These are phyloP conservation scores for Lepidurus arcticus DNA, from an alignment of 1,140 invertebrate genomes.

Conservation along the genomic window DNA sequence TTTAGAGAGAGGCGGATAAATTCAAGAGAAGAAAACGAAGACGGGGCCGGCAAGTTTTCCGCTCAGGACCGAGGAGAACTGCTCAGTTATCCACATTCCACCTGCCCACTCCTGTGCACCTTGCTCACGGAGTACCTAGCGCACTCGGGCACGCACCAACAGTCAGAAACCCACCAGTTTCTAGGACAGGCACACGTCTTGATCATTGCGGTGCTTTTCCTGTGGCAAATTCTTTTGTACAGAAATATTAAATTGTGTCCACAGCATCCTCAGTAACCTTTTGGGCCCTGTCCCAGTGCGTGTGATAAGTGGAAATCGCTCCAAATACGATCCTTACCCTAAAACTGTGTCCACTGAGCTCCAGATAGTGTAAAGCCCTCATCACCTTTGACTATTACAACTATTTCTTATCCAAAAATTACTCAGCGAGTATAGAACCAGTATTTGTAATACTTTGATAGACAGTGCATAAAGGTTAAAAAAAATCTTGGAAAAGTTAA, in stretches of 20 bases:
- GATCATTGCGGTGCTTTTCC: not conserved
- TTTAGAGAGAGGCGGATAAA: not conserved
- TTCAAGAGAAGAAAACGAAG: not conserved
- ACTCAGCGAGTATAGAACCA: too few relatives aligned
- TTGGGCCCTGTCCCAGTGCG: too few relatives aligned
- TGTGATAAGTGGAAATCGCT: too few relatives aligned
- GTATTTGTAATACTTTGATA: too few relatives aligned
- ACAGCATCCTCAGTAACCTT: too few relatives aligned
- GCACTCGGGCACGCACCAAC: not conserved
- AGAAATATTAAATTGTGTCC: not conserved
- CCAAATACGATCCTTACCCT: too few relatives aligned
- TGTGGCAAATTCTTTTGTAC: not conserved
- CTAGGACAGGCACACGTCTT: conserved; percentile 17
- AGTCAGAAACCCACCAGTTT: conserved; percentile 21
- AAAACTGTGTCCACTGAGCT: too few relatives aligned
- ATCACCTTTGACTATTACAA: too few relatives aligned
- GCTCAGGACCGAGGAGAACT: not conserved
- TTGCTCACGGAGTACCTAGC: conserved; percentile 14
- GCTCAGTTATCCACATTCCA: not conserved
- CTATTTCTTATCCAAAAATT: too few relatives aligned
- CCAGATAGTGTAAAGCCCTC: too few relatives aligned
- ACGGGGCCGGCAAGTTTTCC: not conserved
- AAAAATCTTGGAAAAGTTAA: not conserved
- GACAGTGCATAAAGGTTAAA: not conserved
- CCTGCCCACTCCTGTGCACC: conserved; percentile 8